Evolutionary conservation across 2,888 invertebrate species (phyloP), one percentile per base, ranked within the genome.

Genomic region (Encarsia formosa): DNA sequence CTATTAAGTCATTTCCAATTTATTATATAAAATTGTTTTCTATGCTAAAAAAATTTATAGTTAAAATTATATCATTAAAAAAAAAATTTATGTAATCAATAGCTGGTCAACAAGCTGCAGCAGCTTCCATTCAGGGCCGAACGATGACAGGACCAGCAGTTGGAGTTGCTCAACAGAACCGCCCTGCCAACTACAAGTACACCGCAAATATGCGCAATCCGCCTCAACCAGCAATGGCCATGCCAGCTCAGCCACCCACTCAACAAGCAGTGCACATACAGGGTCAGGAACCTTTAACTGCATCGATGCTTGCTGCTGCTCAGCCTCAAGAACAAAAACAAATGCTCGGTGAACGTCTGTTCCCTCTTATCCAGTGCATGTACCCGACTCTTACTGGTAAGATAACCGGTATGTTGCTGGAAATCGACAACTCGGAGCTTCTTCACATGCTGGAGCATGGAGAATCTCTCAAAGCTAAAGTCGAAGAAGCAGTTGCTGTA

Each of bases 401-500:
- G 78, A 96, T 99, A 64, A 98, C 98, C 62, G 98, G 98, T 68
- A 98, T 99, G 98, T 82, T 99, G 78, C 78, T 99, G 68, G 98
- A 99, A 77, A 98, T 99, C 71, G 97, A 98, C 78, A 98, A 98
- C 78, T 91, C 95, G 5, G 98, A 99, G 76, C 79, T 98, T 66
- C 81, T 98, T 66, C 96, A 97, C 78, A 96, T 98, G 95, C 79
- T 98, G 73, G 97, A 97, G 75, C 93, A 96, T 77, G 87, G 87
- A 66, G 95, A 95, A 72, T 91, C 95, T 35, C 84, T 98, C 57
- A 94, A 94, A 76, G 90, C 93, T 61, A 98, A 97, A 82, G 93
- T 95, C 57, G 97, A 97, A 74, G 97, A 98, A 78, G 97, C 97
- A 63, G 95, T 98, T 65, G 95, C 96, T 73, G 97, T 98, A 62